Conservation (phyloP, 2,888 invertebrate genomes). For the Tetanocera ferruginea region DNA sequence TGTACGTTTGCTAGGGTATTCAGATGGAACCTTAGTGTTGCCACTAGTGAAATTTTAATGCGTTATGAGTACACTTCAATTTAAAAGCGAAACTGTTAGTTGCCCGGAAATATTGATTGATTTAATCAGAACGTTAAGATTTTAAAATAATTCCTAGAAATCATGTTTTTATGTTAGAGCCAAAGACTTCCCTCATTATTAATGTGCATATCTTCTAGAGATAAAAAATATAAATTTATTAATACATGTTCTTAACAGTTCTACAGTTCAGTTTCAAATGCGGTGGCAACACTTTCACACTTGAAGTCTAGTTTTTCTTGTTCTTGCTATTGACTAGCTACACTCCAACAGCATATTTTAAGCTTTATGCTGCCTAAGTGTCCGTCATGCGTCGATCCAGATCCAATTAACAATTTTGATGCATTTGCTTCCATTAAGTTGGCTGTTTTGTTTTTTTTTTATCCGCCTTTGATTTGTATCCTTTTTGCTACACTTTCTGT, state of each 20-base stretch:
- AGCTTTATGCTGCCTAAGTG: conserved; percentile 52
- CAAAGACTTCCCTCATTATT: too few relatives aligned
- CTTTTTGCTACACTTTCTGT: not conserved
- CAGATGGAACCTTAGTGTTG: too few relatives aligned
- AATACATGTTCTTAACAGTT: not conserved
- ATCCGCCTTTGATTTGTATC: not conserved
- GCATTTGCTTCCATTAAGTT: conserved; percentile 67
- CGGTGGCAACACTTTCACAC: too few relatives aligned
- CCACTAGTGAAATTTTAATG: too few relatives aligned
- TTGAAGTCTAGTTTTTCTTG: not conserved
- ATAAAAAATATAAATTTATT: not conserved
- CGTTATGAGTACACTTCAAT: too few relatives aligned
- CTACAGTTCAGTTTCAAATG: not conserved
- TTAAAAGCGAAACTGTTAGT: too few relatives aligned
- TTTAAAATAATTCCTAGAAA: too few relatives aligned
- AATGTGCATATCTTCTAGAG: too few relatives aligned
- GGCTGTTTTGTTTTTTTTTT: conserved; percentile 26
- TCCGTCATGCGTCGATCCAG: conserved; percentile 68
- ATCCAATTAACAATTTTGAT: conserved; percentile 69
- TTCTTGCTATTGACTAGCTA: not conserved
- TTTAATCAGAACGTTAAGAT: too few relatives aligned
- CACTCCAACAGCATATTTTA: not conserved
- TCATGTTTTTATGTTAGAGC: too few relatives aligned
- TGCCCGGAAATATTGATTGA: too few relatives aligned
- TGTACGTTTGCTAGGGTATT: not conserved